Evolutionary conservation across 2,888 invertebrate species (phyloP).

Genomic region (Ferrisia virgata): DNA sequence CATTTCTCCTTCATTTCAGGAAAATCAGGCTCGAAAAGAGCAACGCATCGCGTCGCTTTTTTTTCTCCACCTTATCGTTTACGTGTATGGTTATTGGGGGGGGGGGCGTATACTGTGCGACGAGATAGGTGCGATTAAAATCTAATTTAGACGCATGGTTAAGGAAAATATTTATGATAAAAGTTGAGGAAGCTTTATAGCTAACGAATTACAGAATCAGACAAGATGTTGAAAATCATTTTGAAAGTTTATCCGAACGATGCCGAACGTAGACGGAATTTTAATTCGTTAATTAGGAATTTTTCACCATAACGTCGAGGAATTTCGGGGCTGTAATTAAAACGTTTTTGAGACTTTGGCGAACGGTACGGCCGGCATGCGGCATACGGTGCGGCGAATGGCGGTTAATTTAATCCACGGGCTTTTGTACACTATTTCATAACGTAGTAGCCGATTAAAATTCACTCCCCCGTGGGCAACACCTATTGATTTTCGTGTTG

Average conservation of each 20-base stretch:
- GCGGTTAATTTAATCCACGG: not conserved
- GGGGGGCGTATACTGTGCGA: no score
- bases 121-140: not conserved
- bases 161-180: not conserved
- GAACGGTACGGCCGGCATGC: not conserved
- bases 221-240: not conserved
- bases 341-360: not conserved
- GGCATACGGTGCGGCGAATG: not conserved
- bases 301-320: not conserved
- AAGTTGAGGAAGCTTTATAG: not conserved
- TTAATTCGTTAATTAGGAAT: constrained; percentile 5
- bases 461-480: not conserved
- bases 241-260: not conserved
- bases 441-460: not conserved
- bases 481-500: not conserved
- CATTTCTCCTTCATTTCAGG: no score
- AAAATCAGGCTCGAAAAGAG: no score
- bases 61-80: not conserved
- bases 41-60: not conserved
- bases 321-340: not conserved
- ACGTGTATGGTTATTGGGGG: no score
- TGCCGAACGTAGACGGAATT: not conserved
- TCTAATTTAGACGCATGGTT: not conserved
- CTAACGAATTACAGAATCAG: not conserved
- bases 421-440: not conserved